Evolutionary conservation across 2,113 vertebrate genomes (phyloP).

Genomic region (Ophiodon elongatus): DNA sequence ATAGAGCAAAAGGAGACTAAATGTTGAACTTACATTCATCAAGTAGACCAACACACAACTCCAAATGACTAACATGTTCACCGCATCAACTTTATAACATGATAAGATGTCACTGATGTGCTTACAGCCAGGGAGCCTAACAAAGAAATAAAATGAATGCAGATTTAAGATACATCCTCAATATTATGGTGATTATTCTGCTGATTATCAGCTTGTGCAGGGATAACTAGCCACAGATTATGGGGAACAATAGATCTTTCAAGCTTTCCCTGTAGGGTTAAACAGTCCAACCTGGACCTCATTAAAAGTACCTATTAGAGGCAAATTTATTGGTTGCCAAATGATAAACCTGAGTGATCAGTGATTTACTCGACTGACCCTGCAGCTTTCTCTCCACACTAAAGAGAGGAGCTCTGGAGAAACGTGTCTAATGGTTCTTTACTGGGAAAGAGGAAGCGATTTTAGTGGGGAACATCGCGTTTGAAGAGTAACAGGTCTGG

Average conservation of each 20-base stretch:
- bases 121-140: not conserved
- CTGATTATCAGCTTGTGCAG: slow-evolving; percentile 1
- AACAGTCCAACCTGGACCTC: slow-evolving; percentile 58
- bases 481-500: slow-evolving; percentile 62
- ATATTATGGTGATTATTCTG: slow-evolving; percentile 6
- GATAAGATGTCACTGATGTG: not conserved
- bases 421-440: slow-evolving; percentile 60
- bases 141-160: not conserved
- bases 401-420: slow-evolving; percentile 32
- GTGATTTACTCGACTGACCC: slow-evolving; percentile 65
- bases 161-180: slow-evolving; percentile 6
- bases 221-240: slow-evolving; percentile 8
- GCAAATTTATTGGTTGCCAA: slow-evolving; percentile 52
- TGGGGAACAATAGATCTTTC: slow-evolving; percentile 33
- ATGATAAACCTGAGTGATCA: slow-evolving; percentile 64
- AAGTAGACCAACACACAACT: not conserved
- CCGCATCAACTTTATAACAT: not conserved
- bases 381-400: slow-evolving; percentile 49
- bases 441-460: slow-evolving; percentile 46
- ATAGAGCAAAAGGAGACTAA: not conserved
- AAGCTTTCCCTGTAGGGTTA: slow-evolving; percentile 14
- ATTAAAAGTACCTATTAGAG: slow-evolving; percentile 60
- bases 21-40: not conserved
- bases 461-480: slow-evolving; percentile 47
- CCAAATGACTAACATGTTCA: not conserved